phyloP scores from a whole-genome alignment of 2,797 vertebrate genomes.

The Poeciliopsis paucimaculata region DNA sequence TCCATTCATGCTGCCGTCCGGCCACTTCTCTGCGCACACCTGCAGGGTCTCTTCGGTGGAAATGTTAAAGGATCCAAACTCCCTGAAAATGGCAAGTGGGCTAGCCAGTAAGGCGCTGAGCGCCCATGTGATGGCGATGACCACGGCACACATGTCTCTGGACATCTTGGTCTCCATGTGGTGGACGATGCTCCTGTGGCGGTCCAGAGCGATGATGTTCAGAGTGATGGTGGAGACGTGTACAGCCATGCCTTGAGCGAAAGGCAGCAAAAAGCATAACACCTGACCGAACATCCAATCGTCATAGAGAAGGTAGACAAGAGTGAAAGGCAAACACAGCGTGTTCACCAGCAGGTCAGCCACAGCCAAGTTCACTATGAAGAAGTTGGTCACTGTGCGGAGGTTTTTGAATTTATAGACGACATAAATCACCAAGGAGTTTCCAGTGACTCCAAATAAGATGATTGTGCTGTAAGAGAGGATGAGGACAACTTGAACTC shows the following conservation, averaged over 20 bases:
- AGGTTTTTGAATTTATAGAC: slow-evolving; percentile 92
- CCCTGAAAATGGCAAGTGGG: slow-evolving; percentile 94
- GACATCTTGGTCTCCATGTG: slow-evolving; percentile 95
- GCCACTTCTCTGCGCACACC: slow-evolving; percentile 93
- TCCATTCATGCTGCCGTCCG: slow-evolving; percentile 83
- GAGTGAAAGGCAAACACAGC: slow-evolving; percentile 92
- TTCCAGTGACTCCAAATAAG: slow-evolving; percentile 89
- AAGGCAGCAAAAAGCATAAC: slow-evolving; percentile 90
- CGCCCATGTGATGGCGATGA: slow-evolving; percentile 90
- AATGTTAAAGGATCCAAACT: slow-evolving; percentile 87
- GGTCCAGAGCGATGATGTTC: slow-evolving; percentile 93
- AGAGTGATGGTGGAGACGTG: slow-evolving; percentile 95
- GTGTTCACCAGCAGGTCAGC: slow-evolving; percentile 93
- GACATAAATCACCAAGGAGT: slow-evolving; percentile 92
- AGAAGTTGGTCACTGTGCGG: slow-evolving; percentile 93
- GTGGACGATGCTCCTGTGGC: slow-evolving; percentile 91
- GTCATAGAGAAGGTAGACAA: slow-evolving; percentile 88
- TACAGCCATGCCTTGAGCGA: slow-evolving; percentile 91
- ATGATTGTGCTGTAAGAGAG: slow-evolving; percentile 95
- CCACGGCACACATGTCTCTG: slow-evolving; percentile 85
- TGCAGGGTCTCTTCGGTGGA: slow-evolving; percentile 85
- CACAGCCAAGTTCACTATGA: slow-evolving; percentile 94
- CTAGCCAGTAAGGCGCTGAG: slow-evolving; percentile 90
- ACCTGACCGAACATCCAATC: slow-evolving; percentile 89
- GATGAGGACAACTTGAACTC: slow-evolving; percentile 91